Base-by-base conservation (phyloP, 1,140 invertebrate species). In the Bilobella aurantiaca region DNA sequence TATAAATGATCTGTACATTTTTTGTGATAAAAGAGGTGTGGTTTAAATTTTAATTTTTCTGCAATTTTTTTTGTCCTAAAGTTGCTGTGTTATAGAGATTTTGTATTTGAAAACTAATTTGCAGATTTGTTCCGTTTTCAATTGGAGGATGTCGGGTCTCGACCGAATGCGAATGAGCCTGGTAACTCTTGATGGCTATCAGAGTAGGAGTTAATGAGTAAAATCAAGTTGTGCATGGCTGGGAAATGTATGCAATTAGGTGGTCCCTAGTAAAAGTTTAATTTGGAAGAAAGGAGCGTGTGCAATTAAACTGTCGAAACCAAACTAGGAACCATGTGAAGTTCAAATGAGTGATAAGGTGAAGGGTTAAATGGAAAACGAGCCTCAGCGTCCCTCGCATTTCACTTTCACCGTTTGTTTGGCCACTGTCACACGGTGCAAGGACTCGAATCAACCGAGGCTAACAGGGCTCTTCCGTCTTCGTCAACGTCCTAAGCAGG, bases 391-490 rank as follows among this genome's bases (percentile, higher is more conserved):
- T n/a, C n/a, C 37, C 37, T 42, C 37, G n/a, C 8, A 8, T n/a
- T n/a, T n/a, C n/a, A 42, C 8, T 42, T 42, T 42, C 37, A 8
- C n/a, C n/a, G 8, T n/a, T 42, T 42, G 37, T 42, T 53, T 53
- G 49, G 49, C 23, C 14, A 53, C 49, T 53, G 49, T 53, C 49
- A 53, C 49, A 53, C 12, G n/a, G n/a, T n/a, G n/a, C n/a, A 53
- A 8, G 12, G 18, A 18, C 34, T 42, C 34, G 18, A 23, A 53
- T 12, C 23, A 53, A n/a, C n/a, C n/a, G n/a, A 3, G 25, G 49
- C 25, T 16, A 16, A 23, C 49, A 53, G 21, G 3, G 12, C 49
- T 53, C 49, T 53, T 42, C 49, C 49, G 49, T 53, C 49, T 53
- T 53, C 25, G 49, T 53, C 49, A 53, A 12, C 14, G 5, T 53